Evolutionary conservation across 1,140 invertebrate species (phyloP).

Genomic region (Ephestia elutella): DNA sequence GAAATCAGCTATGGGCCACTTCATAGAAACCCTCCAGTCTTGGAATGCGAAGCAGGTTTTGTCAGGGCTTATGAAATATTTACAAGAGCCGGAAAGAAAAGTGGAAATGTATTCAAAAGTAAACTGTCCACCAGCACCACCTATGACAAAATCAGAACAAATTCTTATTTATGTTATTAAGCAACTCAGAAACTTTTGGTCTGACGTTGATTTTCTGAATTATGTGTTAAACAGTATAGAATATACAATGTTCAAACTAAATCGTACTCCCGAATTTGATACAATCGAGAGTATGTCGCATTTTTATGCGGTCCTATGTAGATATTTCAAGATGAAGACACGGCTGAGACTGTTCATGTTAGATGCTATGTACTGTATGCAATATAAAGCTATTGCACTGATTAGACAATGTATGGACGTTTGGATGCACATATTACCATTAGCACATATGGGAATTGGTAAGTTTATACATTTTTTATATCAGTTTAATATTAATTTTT

Average conservation of each 20-base stretch:
- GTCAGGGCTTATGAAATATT: slow-evolving; percentile 44
- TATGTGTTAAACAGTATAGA: slow-evolving; percentile 52
- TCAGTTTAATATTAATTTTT: too few species aligned
- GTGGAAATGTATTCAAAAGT: slow-evolving; percentile 47
- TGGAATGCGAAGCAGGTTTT: slow-evolving; percentile 39
- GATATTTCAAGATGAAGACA: slow-evolving; percentile 47
- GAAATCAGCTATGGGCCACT: slow-evolving; percentile 35
- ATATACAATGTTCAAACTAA: slow-evolving; percentile 55
- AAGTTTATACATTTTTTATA: slow-evolving; percentile 19
- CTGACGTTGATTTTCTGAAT: slow-evolving; percentile 23
- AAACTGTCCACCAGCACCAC: slow-evolving; percentile 31
- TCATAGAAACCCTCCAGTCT: slow-evolving; percentile 37
- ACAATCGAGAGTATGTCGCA: slow-evolving; percentile 53
- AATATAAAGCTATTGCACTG: slow-evolving; percentile 52
- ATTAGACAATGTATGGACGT: slow-evolving; percentile 60
- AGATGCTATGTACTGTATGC: slow-evolving; percentile 68
- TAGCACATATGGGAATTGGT: slow-evolving; percentile 55
- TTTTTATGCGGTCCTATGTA: slow-evolving; percentile 62
- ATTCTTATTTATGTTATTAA: slow-evolving; percentile 51
- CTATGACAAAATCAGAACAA: slow-evolving; percentile 60
- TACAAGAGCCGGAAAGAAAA: slow-evolving; percentile 47
- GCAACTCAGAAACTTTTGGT: slow-evolving; percentile 25
- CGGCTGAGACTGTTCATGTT: slow-evolving; percentile 57
- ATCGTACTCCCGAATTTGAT: slow-evolving; percentile 48
- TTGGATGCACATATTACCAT: slow-evolving; percentile 61